Evolutionary conservation across 1,140 invertebrate genomes (phyloP).

Genomic region (Dendrolimus kikuchii): DNA sequence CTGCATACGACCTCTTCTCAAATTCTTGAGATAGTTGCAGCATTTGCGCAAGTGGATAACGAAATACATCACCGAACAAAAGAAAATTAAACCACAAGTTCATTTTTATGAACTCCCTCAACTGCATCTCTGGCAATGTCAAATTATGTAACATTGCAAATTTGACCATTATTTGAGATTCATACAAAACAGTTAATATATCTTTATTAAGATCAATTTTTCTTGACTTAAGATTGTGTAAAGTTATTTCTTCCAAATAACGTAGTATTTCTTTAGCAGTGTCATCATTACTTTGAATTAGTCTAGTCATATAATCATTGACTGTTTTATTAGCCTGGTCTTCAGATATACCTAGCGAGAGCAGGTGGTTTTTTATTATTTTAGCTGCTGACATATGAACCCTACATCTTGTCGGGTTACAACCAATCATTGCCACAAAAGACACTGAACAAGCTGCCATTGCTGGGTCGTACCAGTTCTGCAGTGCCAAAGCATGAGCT

Average conservation of each 20-base stretch:
- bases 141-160: conserved; percentile 74
- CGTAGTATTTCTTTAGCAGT: conserved; percentile 52
- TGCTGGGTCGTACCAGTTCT: conserved; percentile 72
- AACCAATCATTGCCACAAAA: conserved; percentile 77
- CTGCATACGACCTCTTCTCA: conserved; percentile 64
- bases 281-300: conserved; percentile 55
- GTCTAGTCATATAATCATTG: conserved; percentile 51
- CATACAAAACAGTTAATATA: conserved; percentile 55
- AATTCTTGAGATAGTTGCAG: conserved; percentile 68
- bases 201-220: conserved; percentile 49
- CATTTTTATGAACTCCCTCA: conserved; percentile 70
- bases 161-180: conserved; percentile 75
- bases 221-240: conserved; percentile 45
- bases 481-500: conserved; percentile 73
- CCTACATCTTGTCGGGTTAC: conserved; percentile 73
- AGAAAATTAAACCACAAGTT: conserved; percentile 78
- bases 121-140: conserved; percentile 70
- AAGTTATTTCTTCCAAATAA: conserved; percentile 59
- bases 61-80: conserved; percentile 75
- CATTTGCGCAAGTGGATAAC: conserved; percentile 75
- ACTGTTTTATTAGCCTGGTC: conserved; percentile 53
- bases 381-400: conserved; percentile 73
- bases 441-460: conserved; percentile 74
- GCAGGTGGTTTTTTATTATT: conserved; percentile 53
- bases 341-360: conserved; percentile 33